Evolutionary conservation across 2,888 invertebrate species (phyloP).

Genomic region (Lamellibrachia columna): DNA sequence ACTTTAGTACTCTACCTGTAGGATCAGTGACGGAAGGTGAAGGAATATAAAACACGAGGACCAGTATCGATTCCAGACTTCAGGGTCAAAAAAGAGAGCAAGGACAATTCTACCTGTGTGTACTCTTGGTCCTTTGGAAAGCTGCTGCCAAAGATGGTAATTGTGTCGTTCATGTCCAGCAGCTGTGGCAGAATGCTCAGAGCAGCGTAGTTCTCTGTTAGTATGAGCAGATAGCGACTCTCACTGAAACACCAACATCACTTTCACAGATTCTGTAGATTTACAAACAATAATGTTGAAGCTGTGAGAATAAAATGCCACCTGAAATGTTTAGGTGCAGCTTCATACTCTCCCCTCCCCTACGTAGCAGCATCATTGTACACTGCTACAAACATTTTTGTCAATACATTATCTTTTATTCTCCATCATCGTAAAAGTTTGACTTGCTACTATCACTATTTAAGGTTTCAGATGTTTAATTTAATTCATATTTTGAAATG

Average conservation of each 20-base stretch:
- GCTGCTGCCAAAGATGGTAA: constrained; percentile 60
- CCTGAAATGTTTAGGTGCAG: neutral
- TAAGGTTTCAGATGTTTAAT: too few relatives aligned
- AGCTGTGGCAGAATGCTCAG: constrained; percentile 57
- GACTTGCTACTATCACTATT: too few relatives aligned
- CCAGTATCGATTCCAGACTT: too few relatives aligned
- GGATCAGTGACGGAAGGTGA: too few relatives aligned
- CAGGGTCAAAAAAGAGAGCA: too few relatives aligned
- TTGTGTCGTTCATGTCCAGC: constrained; percentile 46
- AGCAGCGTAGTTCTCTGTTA: constrained; percentile 62
- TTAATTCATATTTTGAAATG: too few relatives aligned
- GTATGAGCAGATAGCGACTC: constrained; percentile 58
- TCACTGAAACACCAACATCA: constrained; percentile 45
- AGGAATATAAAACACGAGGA: too few relatives aligned
- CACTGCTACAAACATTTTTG: too few relatives aligned
- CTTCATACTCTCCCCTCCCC: too few relatives aligned
- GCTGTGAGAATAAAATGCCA: neutral
- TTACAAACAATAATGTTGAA: neutral
- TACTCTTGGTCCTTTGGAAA: constrained; percentile 60
- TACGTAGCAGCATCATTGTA: too few relatives aligned
- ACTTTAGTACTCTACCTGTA: constrained; percentile 42
- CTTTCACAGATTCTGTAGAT: neutral
- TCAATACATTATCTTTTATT: too few relatives aligned
- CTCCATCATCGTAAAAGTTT: too few relatives aligned
- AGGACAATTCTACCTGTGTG: constrained; percentile 46